Percentiles rank a stretch among this genome's conserved stretches.
Evolutionary conservation across 2,113 vertebrate genomes (phyloP).

Genomic region (Lutjanus erythropterus): DNA sequence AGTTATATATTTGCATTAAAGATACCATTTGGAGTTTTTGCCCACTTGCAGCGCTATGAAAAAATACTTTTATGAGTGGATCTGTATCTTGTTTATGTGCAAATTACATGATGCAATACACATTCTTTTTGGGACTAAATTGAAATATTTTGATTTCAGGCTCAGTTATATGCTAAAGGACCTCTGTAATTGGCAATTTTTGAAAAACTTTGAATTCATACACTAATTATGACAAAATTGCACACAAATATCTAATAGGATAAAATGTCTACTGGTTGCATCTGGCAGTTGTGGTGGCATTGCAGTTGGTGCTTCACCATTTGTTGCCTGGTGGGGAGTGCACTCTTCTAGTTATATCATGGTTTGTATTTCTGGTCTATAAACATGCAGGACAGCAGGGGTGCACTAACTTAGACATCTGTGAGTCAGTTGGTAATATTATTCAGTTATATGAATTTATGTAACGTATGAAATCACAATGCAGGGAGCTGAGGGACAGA

Average conservation of each 20-base stretch:
- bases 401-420: too few species aligned
- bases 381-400: not conserved
- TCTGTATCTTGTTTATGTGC: not conserved
- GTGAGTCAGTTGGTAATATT: not conserved
- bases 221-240: too few species aligned
- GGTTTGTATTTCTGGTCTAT: not conserved
- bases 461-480: slow-evolving; percentile 19
- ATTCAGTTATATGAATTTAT: not conserved
- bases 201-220: too few species aligned
- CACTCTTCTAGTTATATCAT: too few species aligned
- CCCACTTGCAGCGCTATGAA: not conserved
- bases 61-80: not conserved
- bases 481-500: not conserved
- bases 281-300: too few species aligned
- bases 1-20: not conserved
- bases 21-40: not conserved
- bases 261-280: too few species aligned
- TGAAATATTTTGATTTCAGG: not conserved
- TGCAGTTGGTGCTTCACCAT: too few species aligned
- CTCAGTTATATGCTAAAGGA: too few species aligned
- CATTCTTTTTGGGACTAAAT: not conserved
- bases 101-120: not conserved
- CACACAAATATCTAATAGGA: too few species aligned
- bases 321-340: too few species aligned
- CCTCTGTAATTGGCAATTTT: too few species aligned